A percentile compares a stretch with the other conserved stretches of the same genome.
Evolutionary conservation across 1,140 invertebrate species (phyloP).

Genomic region (Aradophagus sp.): DNA sequence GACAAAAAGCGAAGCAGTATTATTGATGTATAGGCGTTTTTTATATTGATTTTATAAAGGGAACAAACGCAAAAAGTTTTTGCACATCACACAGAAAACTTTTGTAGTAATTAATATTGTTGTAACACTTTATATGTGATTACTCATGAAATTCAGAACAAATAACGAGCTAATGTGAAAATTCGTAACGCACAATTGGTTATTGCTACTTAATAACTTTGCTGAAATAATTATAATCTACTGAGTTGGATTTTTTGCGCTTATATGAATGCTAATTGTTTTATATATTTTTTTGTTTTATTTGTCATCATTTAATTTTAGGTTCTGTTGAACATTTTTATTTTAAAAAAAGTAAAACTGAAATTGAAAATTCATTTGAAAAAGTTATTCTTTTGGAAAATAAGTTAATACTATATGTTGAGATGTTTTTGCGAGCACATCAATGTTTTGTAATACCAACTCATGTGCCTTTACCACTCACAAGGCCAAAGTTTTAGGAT

Average conservation of each 20-base stretch:
- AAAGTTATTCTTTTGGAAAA: not conserved
- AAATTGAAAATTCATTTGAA: not conserved
- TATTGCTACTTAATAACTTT: conserved; percentile 15
- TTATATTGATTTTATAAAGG: conserved; percentile 20
- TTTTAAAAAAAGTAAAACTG: not conserved
- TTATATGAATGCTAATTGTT: not conserved
- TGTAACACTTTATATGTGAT: conserved; percentile 11
- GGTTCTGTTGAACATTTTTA: too few relatives aligned
- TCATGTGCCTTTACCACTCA: conserved; percentile 44
- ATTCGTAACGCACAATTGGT: conserved; percentile 45
- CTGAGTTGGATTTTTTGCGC: conserved; percentile 11
- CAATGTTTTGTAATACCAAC: conserved; percentile 34
- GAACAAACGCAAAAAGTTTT: conserved; percentile 2
- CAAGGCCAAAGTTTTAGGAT: conserved; percentile 35
- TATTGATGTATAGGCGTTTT: conserved; percentile 80
- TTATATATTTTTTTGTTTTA: not conserved
- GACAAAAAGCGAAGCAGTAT: conserved; percentile 86
- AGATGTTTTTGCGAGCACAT: too few relatives aligned
- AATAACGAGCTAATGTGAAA: conserved; percentile 9
- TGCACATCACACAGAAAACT: conserved; percentile 1
- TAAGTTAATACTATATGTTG: not conserved
- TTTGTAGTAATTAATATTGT: conserved; percentile 25
- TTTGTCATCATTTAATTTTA: not conserved
- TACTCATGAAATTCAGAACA: not conserved
- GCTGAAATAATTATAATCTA: conserved; percentile 3